Base-by-base conservation (phyloP, 2,888 invertebrate genomes). In the Drosophila niveifrons region DNA sequence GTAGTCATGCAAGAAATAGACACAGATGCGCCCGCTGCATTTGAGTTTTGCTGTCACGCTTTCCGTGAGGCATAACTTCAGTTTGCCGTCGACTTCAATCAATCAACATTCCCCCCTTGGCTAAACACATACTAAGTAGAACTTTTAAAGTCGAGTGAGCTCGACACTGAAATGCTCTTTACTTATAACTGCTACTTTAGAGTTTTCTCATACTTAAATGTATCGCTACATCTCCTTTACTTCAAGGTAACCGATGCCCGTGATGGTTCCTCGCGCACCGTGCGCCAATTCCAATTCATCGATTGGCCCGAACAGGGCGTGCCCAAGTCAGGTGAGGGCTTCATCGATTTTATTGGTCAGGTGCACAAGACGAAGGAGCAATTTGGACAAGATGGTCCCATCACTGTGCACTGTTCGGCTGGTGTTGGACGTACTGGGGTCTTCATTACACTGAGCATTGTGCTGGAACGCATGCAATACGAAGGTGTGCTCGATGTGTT, bases 311-410 rank as follows among this genome's bases (percentile, higher is more conserved):
- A 96, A 91, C 98, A 97, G 91, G 97, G 98, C 23, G 98, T 99
- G 36, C 99, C 99, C 8, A 98, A 98, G 92, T 98, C 97, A 43
- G 99, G 98, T 0, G 99, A 99, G 91, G 98, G 98, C 43, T 99
- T 99, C 93, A 99, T 99, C 82, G 99, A 99, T 93, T 99, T 99
- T 93, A 97, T 99, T 82, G 98, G 99, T 7, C 99, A 99, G 93
- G 99, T 99, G 52, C 99, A 99, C 93, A 99, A 99, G 93, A 99
- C 99, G 57, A 99, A 99, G 93, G 98, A 99, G 91, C 99, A 99
- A 93, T 99, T 99, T 92, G 99, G 99, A 6, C 99, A 99, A 91
- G 99, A 99, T 91, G 99, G 99, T 8, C 99, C 99, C 0, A 99
- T 99, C 75, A 98, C 99, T 52, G 99, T 99, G 28, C 99, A 99